A percentile compares a stretch with the other conserved stretches of the same genome.
Conservation (phyloP, 2,113 vertebrate species). For the Rattus rattus region DNA sequence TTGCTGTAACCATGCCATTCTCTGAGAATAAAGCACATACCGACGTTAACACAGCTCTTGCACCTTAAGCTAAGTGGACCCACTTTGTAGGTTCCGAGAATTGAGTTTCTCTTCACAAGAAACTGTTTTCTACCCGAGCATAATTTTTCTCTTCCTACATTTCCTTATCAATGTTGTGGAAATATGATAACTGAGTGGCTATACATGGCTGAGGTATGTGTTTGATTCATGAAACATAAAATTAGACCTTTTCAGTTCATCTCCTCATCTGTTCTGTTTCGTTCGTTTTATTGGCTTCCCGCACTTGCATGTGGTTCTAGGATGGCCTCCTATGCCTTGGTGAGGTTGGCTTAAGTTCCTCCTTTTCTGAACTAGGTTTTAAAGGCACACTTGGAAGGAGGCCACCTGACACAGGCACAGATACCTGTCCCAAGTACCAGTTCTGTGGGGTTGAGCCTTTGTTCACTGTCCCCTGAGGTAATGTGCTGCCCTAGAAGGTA, state of each 20-base stretch:
- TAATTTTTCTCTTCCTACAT: neutral
- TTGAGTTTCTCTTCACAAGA: constrained; percentile 18
- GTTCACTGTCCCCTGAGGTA: neutral
- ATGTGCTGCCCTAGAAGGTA: neutral
- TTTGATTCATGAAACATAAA: constrained; percentile 20
- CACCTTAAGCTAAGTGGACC: neutral
- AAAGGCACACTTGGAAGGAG: neutral
- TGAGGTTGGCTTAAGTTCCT: neutral
- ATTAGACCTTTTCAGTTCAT: neutral
- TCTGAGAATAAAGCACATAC: neutral
- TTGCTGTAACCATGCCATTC: neutral
- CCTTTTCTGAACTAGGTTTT: neutral
- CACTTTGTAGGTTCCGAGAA: neutral
- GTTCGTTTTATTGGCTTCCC: neutral
- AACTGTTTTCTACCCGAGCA: constrained; percentile 11
- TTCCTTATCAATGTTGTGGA: constrained; percentile 22
- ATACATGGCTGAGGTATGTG: neutral
- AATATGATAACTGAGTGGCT: constrained; percentile 27
- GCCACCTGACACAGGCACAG: neutral
- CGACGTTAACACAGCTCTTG: neutral
- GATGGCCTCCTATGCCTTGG: neutral
- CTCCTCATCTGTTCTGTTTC: constrained; percentile 13
- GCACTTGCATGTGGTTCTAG: neutral
- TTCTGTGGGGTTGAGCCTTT: neutral
- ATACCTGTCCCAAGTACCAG: neutral